Evolutionary conservation across 37 sponge, comb jelly and placozoan species (phyloP), one percentile per base, ranked within the genome.

Genomic region (Corticium candelabrum): DNA sequence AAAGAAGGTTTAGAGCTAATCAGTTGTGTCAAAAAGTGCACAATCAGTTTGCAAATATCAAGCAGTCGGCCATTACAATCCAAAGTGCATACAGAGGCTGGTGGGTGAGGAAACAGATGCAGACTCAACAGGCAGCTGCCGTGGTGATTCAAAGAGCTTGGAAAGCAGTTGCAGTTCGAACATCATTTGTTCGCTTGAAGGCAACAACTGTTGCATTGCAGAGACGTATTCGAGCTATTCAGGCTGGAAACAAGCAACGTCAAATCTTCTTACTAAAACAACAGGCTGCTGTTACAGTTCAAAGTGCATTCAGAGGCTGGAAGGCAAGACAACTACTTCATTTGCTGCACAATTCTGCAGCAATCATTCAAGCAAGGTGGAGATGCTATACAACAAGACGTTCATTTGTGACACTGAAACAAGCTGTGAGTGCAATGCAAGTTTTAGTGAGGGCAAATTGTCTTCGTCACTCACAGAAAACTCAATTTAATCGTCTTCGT

Each of bases 61-160:
- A 32, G 36, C 0, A 37, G 37, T 79, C 89, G 33, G 80, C 85
- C 7, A 37, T 77, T 37, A 75, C 77, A 29, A 37, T 85, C 37
- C 90, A 89, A 70, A 4, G 38, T 7, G 40, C 40, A 11, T 37
- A 62, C 35, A 71, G 81, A 74, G 33, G 39, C 2, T 82, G 68
- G 68, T 3, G 11, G 37, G 31, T 31, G 35, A 41, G n/a, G 5
- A 57, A 84, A 36, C 70, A 79, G 0, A 80, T 68, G 38, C 69
- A 76, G 41, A 56, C 37, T 56, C 11, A 43, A 5, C 56, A 43
- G 56, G 56, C 56, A 43, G 56, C 56, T 11, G 56, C 56, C 5
- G 11, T 43, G 11, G 11, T 21, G 56, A 43, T 43, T 5, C 56
- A 43, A 43, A 11, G 11, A 5, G 5, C 11, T 11, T 5, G 5